Evolutionary conservation across 92 coral and sea anemone genomes (phyloP), one percentile per base, ranked within the genome.

Genomic region (Parazoanthus darwini): DNA sequence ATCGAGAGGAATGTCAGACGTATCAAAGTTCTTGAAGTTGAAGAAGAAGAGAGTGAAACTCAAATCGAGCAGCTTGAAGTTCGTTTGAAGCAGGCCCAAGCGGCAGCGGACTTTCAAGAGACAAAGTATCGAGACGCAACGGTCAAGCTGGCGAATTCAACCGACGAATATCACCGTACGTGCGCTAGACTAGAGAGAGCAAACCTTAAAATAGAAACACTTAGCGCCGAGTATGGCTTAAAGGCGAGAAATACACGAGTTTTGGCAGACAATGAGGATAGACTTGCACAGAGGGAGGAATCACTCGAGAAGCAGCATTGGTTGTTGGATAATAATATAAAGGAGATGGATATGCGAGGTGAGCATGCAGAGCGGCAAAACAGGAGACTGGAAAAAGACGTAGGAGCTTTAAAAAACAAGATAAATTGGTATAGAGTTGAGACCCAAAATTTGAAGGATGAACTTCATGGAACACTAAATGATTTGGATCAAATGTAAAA

Each of bases 221-320:
- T 95, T 25, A 86, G 85, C 37, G 88, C 80, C 29, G 90, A 90
- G 50, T 88, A 90, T 26, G 94, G 87, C 33, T 86, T 81, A 10
- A 92, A 90, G 25, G 96, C 94, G n/a, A 86, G 98, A 66, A 91
- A 91, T 76, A 78, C 92, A 65, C 94, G 89, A 48, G 86, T 89
- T 68, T 86, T 95, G 89, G 94, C 66, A 77, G 90, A 91, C 66
- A 81, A 89, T n/a, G 98, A 92, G 50, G 96, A 93, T 77, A 95
- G 90, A 80, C 90, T 91, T 8, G 86, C 94, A 18, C 93, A 93
- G 74, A 90, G 94, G 36, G 98, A 93, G 50, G 96, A 95, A 8
- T 91, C 90, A 5, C 89, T 76, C 46, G 91, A 86, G 26, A 88
- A 89, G 5, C 76, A 87, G 18, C 72, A 89, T 11, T 90, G 94